These are phyloP conservation scores for Styela clava DNA, from an alignment of 23 tunicate species.

Conservation along the genomic window DNA sequence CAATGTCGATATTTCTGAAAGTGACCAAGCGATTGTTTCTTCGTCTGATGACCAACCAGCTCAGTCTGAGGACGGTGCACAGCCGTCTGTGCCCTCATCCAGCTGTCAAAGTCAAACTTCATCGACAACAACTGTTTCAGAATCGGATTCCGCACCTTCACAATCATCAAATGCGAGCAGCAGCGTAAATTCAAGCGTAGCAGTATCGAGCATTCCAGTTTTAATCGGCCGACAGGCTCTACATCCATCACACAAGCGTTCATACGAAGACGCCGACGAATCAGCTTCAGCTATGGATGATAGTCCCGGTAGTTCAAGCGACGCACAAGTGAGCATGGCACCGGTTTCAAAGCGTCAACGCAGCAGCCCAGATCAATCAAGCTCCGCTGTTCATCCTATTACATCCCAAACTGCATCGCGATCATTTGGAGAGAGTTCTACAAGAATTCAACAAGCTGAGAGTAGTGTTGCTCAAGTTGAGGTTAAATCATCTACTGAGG, in stretches of 20 bases:
- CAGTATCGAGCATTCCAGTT: conserved; percentile 16
- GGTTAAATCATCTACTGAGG: conserved; percentile 1
- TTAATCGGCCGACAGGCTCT: background rate
- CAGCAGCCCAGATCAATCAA: conserved; percentile 81
- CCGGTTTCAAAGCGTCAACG: conserved; percentile 80
- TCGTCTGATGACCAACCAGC: conserved; percentile 76
- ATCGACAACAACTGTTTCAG: background rate
- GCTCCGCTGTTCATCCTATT: conserved; percentile 46
- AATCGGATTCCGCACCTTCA: conserved; percentile 42
- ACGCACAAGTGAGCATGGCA: conserved; percentile 69
- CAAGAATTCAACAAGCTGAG: conserved; percentile 6
- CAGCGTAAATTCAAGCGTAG: conserved; percentile 18
- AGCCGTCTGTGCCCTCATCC: background rate
- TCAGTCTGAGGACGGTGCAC: conserved; percentile 45
- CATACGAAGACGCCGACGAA: conserved; percentile 50
- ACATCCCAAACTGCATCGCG: conserved; percentile 13
- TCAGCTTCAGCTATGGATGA: background rate
- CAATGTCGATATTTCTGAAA: conserved; percentile 41
- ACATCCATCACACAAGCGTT: conserved; percentile 51
- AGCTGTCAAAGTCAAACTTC: background rate
- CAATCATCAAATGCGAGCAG: conserved; percentile 37
- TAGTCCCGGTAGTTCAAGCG: conserved; percentile 70
- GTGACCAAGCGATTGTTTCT: conserved; percentile 81
- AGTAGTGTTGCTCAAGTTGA: background rate
- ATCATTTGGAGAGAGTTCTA: background rate